Percentiles rank a stretch among this genome's conserved stretches.
These are phyloP conservation scores for Venustaconcha ellipsiformis DNA, from an alignment of 1,140 invertebrate species.

Conservation along the genomic window DNA sequence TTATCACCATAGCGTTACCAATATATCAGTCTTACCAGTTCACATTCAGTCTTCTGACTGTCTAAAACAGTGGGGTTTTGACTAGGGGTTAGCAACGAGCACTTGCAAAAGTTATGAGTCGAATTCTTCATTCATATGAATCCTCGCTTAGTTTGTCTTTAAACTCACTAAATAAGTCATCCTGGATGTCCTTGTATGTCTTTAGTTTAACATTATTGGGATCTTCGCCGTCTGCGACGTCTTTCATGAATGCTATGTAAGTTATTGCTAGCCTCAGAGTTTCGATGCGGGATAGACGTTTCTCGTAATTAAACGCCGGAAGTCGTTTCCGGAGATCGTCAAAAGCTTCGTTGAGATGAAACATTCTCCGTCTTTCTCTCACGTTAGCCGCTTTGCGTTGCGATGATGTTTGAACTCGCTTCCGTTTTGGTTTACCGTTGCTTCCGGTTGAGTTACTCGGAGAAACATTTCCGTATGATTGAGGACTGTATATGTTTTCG, in stretches of 20 bases:
- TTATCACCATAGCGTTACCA: too few relatives aligned
- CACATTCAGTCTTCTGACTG: too few relatives aligned
- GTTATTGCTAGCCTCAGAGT: slow-evolving; percentile 93
- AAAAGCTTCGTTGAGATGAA: slow-evolving; percentile 67
- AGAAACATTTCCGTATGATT: slow-evolving; percentile 11
- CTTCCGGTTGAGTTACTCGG: slow-evolving; percentile 14
- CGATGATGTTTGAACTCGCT: slow-evolving; percentile 48
- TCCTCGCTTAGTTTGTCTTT: too few relatives aligned
- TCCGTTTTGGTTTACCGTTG: slow-evolving; percentile 51
- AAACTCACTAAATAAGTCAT: too few relatives aligned
- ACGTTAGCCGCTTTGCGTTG: slow-evolving; percentile 68
- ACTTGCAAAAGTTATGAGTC: too few relatives aligned
- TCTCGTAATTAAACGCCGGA: slow-evolving; percentile 63
- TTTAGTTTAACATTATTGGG: slow-evolving; percentile 44
- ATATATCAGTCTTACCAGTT: too few relatives aligned
- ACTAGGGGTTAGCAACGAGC: too few relatives aligned
- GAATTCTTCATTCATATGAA: too few relatives aligned
- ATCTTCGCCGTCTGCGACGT: slow-evolving; percentile 75
- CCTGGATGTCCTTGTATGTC: too few relatives aligned
- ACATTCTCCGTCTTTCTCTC: slow-evolving; percentile 64
- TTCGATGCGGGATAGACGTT: slow-evolving; percentile 76
- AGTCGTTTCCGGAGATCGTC: slow-evolving; percentile 61
- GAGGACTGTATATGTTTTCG: slow-evolving; percentile 15
- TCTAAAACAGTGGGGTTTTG: too few relatives aligned
- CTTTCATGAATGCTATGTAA: slow-evolving; percentile 97